Evolutionary conservation across 2,113 vertebrate genomes (phyloP), one percentile per base, ranked within the genome.

Genomic region (Isichthys henryi): DNA sequence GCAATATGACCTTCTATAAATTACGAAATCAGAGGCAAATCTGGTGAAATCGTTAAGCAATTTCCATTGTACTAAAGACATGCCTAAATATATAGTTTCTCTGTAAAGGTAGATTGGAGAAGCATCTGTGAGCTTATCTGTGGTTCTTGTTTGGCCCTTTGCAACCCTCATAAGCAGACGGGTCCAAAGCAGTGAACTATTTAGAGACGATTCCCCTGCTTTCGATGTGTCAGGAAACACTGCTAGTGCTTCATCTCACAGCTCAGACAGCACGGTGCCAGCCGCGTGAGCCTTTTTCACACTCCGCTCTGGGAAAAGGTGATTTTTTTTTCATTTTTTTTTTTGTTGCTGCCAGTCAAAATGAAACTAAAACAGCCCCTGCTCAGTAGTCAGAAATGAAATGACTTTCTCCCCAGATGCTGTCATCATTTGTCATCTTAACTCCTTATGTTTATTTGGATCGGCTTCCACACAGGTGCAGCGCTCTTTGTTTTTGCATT

Each of bases 151-250:
- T 43, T 84, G 82, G 45, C 82, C 45, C 82, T 84, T 48, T 48
- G 82, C 9, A 5, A 5, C 19, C 45, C 82, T n/a, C 15, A 1
- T 8, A 84, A 84, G 9, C 39, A 84, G 39, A 48, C 21, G 17
- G 82, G 19, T 84, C 85, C 49, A 39, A 52, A 53, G 50, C 23
- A 9, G 15, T 49, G 13, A 35, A 53, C 50, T 52, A 87, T 53
- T 53, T 52, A 50, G 48, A 52, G 84, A 86, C 27, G 23, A 31
- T 48, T 53, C 84, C 21, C 43, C n/a, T 35, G 13, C 84, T 49
- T 52, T 52, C 48, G 15, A 35, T n/a, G 85, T 87, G 85, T 87
- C 85, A 53, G 85, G 49, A 87, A 27, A 35, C 85, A 87, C 50
- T 52, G 23, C 43, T 9, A 3, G 19, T 21, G 45, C 82, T 23